Base-by-base conservation (phyloP, 2,888 invertebrate species). In the Drosophila histrio region DNA sequence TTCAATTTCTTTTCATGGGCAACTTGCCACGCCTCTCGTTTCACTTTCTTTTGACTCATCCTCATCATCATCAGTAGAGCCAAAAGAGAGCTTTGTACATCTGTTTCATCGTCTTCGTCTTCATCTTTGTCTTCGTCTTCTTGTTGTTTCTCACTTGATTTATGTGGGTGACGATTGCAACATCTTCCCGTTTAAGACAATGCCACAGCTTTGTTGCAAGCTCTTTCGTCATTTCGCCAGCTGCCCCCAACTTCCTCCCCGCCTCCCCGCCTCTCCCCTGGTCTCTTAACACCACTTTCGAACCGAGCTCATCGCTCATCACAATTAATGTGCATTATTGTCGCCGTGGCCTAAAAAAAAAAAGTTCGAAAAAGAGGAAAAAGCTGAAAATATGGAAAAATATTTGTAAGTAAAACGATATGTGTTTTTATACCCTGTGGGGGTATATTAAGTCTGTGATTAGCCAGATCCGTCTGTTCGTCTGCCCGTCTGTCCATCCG, bases 271-370 rank as follows among this genome's bases (percentile, higher is more conserved):
- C 8, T 7, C 22, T 5, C 19, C 1, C 44, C 9, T n/a, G n/a
- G n/a, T 17, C 28, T 24, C 9, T n/a, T 30, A 11, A 1, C 34
- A 8, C 8, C 8, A 15, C 13, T 24, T 24, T 13, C 43, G 15
- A 28, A 39, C 30, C 32, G 15, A 17, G 38, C 49, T 30, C 50
- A 52, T 32, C 47, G 60, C 52, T 69, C 72, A 70, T 58, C 65
- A 85, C 81, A 82, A 85, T 85, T 82, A 85, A 77, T 77, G 80
- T 82, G 75, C 80, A 77, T 77, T 85, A 82, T 82, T 75, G 79
- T 79, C 66, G 60, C 50, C 19, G 32, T 11, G 21, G 17, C 30
- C 52, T 21, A 28, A 56, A 73, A 53, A 53, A 39, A 34, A 41
- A 68, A 21, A 36, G 32, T 5, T 11, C n/a, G 32, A 36, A 54